These are phyloP conservation scores for Cephus runcator DNA, from an alignment of 2,888 invertebrate species.

Conservation along the genomic window DNA sequence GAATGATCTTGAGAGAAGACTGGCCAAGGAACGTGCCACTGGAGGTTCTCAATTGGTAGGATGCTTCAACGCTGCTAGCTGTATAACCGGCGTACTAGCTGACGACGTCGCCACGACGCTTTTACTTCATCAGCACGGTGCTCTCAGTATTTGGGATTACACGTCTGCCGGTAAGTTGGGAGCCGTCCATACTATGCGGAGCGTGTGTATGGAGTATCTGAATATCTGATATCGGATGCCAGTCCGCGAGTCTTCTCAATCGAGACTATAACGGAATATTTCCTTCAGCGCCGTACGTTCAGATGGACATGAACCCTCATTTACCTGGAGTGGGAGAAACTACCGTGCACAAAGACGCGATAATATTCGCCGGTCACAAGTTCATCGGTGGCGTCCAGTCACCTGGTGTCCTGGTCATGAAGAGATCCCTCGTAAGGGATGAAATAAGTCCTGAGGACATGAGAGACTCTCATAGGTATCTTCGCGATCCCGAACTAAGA, in stretches of 20 bases:
- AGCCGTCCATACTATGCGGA: not conserved
- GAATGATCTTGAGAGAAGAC: conserved; percentile 77
- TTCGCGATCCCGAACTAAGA: conserved; percentile 71
- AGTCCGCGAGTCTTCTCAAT: not conserved
- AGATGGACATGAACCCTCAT: conserved; percentile 87
- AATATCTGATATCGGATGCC: not conserved
- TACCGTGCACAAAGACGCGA: conserved; percentile 86
- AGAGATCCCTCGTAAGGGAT: conserved; percentile 68
- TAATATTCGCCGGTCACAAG: conserved; percentile 91
- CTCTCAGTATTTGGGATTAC: conserved; percentile 90
- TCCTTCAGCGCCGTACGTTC: conserved; percentile 74
- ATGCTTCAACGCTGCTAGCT: conserved; percentile 87
- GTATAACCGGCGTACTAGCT: conserved; percentile 87
- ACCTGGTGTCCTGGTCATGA: conserved; percentile 74
- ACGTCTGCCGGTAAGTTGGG: conserved; percentile 75
- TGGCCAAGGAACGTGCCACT: conserved; percentile 72
- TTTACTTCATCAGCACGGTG: conserved; percentile 83
- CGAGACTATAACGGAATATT: not conserved
- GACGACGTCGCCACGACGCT: conserved; percentile 86
- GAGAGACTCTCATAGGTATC: conserved; percentile 59
- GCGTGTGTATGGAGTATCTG: not conserved
- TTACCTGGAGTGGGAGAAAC: conserved; percentile 75
- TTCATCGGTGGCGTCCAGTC: conserved; percentile 92
- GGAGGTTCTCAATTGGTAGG: conserved; percentile 79
- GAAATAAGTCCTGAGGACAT: conserved; percentile 57